These are phyloP conservation scores for Lycia hirtaria DNA, from an alignment of 2,888 invertebrate species.

Conservation along the genomic window DNA sequence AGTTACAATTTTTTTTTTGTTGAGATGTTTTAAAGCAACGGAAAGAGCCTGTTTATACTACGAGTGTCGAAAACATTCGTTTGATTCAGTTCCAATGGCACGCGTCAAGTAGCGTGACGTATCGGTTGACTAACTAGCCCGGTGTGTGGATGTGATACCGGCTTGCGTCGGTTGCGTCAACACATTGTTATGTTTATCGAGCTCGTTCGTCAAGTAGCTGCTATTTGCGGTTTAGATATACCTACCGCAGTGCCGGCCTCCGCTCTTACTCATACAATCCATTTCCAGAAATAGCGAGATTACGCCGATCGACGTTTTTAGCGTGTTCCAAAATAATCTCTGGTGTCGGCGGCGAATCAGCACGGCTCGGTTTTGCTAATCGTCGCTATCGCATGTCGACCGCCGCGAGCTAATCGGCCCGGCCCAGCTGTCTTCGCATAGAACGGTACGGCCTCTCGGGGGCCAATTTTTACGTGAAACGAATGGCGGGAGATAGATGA, in stretches of 20 bases:
- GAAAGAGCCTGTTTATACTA: too few relatives aligned
- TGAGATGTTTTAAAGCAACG: too few relatives aligned
- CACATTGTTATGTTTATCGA: constrained; percentile 38
- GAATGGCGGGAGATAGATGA: constrained; percentile 67
- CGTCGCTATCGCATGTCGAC: constrained; percentile 39
- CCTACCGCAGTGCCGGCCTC: constrained; percentile 23
- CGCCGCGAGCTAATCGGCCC: constrained; percentile 47
- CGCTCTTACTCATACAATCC: constrained; percentile 15
- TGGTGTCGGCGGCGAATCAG: constrained; percentile 23
- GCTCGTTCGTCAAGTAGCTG: constrained; percentile 21
- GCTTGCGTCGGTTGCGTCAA: constrained; percentile 16
- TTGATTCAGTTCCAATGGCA: neutral
- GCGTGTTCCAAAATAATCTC: constrained; percentile 24
- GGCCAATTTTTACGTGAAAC: constrained; percentile 63
- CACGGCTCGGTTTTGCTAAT: constrained; percentile 30
- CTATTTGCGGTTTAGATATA: constrained; percentile 24
- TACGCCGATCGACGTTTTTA: constrained; percentile 7
- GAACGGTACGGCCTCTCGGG: constrained; percentile 67
- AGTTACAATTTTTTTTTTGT: too few relatives aligned
- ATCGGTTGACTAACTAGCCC: neutral
- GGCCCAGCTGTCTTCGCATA: constrained; percentile 61
- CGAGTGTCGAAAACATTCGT: neutral
- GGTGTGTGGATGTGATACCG: neutral
- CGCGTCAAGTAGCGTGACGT: neutral
- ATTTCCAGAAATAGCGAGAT: constrained; percentile 29